These are phyloP conservation scores for Lepisosteus oculatus DNA, from an alignment of 2,113 vertebrate genomes.

Conservation along the genomic window DNA sequence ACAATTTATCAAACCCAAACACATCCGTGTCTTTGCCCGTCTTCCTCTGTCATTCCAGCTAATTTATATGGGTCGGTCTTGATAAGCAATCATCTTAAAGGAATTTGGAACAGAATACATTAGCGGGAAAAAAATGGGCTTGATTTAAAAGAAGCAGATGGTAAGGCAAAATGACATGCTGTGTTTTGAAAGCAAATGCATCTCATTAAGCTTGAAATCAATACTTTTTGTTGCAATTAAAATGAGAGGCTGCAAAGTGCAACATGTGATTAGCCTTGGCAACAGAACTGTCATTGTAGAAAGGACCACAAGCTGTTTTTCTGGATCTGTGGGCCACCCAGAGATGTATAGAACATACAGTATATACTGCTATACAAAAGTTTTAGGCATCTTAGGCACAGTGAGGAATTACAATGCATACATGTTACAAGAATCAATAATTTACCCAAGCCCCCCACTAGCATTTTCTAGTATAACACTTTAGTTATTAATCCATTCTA, in stretches of 20 bases:
- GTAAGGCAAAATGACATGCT: background rate
- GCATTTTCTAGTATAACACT: too few species aligned
- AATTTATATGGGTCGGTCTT: background rate
- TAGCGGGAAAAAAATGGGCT: background rate
- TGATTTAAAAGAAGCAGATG: background rate
- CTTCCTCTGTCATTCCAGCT: background rate
- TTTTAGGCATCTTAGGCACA: too few species aligned
- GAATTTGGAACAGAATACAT: conserved; percentile 1
- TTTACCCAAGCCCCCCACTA: too few species aligned
- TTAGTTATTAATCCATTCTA: too few species aligned
- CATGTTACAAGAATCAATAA: too few species aligned
- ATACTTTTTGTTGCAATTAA: background rate
- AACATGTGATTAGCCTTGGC: too few species aligned
- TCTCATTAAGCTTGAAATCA: conserved; percentile 6
- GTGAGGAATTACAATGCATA: too few species aligned
- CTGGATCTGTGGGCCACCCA: too few species aligned
- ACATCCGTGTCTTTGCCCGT: too few species aligned
- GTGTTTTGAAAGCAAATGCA: conserved; percentile 8
- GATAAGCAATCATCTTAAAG: conserved; percentile 5
- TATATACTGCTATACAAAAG: too few species aligned
- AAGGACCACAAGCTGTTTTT: background rate
- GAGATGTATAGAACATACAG: too few species aligned
- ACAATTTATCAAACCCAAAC: too few species aligned
- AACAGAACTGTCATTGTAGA: background rate
- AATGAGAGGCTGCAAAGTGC: background rate